Conservation (phyloP, 2,888 invertebrate species). For the Trilocha varians region DNA sequence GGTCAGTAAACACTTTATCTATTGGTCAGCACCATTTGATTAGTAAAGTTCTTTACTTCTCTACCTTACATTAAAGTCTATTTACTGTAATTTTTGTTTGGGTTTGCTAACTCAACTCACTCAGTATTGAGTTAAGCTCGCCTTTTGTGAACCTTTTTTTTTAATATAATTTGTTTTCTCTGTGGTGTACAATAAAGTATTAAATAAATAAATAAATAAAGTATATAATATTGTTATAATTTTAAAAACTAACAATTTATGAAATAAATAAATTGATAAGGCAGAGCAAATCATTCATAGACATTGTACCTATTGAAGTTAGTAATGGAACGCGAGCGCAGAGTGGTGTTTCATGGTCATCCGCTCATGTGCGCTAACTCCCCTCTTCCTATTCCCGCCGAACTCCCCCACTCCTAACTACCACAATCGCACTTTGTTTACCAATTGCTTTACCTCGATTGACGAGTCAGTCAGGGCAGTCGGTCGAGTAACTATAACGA, state of each 20-base stretch:
- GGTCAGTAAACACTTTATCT: no score
- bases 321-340: conserved; percentile 82
- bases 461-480: conserved; percentile 58
- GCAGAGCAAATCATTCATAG: not conserved
- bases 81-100: no score
- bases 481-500: conserved; percentile 77
- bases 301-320: not conserved
- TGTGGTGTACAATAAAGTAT: no score
- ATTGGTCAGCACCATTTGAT: no score
- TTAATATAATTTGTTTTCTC: no score
- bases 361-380: conserved; percentile 85
- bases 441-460: conserved; percentile 61
- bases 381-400: conserved; percentile 81
- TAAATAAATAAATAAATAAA: no score
- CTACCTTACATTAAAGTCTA: no score
- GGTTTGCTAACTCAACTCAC: no score
- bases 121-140: no score
- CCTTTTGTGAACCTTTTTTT: no score
- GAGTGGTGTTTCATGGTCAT: conserved; percentile 75
- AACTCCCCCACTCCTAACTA: conserved; percentile 43
- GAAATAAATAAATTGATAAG: not conserved
- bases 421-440: conserved; percentile 63
- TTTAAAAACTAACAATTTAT: not conserved
- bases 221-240: not conserved
- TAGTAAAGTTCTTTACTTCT: no score